Evolutionary conservation across 2,888 invertebrate genomes (phyloP), one percentile per base, ranked within the genome.

Genomic region (Nysson spinosus): DNA sequence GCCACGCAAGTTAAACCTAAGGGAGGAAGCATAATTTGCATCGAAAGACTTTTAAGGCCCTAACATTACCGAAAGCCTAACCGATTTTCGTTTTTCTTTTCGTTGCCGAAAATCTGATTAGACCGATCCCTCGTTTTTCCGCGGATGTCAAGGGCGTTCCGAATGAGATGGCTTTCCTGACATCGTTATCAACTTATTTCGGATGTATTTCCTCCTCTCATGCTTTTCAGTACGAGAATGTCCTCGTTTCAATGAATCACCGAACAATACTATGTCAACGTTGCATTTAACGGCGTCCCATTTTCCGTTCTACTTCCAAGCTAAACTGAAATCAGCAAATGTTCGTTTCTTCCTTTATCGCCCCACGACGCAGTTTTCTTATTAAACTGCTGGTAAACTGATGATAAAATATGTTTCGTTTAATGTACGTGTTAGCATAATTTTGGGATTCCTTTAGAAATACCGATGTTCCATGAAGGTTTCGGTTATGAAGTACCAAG

Each of bases 21-120:
- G 19, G 47, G 47, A 11, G 9, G 22, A 19, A 9, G 24, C 35
- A 32, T 63, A 57, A 74, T 73, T 71, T 56, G 61, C 75, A 74
- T 75, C 46, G 28, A 17, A 12, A 42, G 24, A 34, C 43, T 37
- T 44, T 30, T 12, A 17, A n/a, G 42, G 34, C 37, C 12, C 43
- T 40, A 28, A 22, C 42, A 35, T 39, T 37, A 54, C 14, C 42
- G 56, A 50, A 57, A 57, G 32, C 28, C 51, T 30, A 49, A 44
- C 22, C 40, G 43, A 47, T 47, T 56, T 62, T 66, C 47, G 28
- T 35, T 22, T 14, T 24, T 19, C 12, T 55, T 46, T 50, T 24
- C 14, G n/a, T 20, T 5, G 46, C 4, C 16, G 20, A 28, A 28
- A 30, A 47, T 32, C 26, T 26, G 37, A 30, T 39, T 24, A 46